A percentile compares a stretch with the other conserved stretches of the same genome.
These are phyloP conservation scores for Steinernema carpocapsae DNA, from an alignment of 2,888 invertebrate species.

Conservation along the genomic window DNA sequence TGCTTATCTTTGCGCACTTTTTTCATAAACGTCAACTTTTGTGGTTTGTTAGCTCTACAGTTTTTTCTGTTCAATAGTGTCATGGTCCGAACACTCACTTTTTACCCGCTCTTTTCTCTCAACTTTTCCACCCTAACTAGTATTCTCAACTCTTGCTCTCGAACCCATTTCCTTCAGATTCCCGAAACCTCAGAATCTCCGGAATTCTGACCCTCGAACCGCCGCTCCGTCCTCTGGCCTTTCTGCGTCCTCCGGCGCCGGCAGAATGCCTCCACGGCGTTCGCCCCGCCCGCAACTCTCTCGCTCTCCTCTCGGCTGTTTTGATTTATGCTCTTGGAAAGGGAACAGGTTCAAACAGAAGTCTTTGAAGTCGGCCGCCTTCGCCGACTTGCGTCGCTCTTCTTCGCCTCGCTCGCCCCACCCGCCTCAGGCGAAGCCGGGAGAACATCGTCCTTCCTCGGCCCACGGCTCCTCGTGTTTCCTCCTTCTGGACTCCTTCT, in stretches of 20 bases:
- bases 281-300: constrained; percentile 33
- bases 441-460: not conserved
- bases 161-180: too few species aligned
- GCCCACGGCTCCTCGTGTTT: not conserved
- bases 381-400: constrained; percentile 16
- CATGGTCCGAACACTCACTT: too few species aligned
- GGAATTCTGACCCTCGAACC: not conserved
- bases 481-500: not conserved
- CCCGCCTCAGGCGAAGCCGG: constrained; percentile 17
- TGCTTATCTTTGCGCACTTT: too few species aligned
- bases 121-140: too few species aligned
- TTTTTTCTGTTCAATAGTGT: too few species aligned
- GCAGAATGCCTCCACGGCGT: constrained; percentile 6
- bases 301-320: constrained; percentile 34
- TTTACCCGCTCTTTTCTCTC: too few species aligned
- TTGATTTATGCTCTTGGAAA: constrained; percentile 35
- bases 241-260: not conserved
- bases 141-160: too few species aligned
- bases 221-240: not conserved
- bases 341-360: constrained; percentile 35
- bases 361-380: constrained; percentile 34
- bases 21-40: too few species aligned
- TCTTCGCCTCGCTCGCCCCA: constrained; percentile 7
- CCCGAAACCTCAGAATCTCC: too few species aligned
- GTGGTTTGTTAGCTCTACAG: too few species aligned